These are phyloP conservation scores for Acipenser ruthenus DNA, from an alignment of 2,797 vertebrate species.

Conservation along the genomic window DNA sequence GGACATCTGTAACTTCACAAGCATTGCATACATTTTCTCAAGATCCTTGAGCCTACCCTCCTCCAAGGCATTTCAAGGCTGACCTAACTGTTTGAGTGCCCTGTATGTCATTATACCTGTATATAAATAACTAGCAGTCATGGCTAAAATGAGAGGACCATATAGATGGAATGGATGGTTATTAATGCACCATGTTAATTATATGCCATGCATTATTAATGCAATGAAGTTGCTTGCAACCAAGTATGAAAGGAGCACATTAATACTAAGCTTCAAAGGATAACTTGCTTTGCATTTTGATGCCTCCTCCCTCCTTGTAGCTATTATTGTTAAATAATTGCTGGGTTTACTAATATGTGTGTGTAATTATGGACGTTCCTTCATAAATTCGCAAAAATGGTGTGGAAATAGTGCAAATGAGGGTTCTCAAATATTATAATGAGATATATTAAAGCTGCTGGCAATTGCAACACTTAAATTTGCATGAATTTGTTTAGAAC, in stretches of 20 bases:
- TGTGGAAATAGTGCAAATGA: no score
- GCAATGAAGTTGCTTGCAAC: constrained; percentile 3
- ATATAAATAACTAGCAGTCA: constrained; percentile 5
- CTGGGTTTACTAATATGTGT: not conserved
- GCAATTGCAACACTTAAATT: no score
- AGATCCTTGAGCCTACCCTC: not conserved
- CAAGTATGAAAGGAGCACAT: constrained; percentile 7
- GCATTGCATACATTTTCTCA: no score
- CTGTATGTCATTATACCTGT: not conserved
- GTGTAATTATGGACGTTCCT: no score
- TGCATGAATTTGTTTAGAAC: no score
- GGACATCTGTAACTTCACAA: no score
- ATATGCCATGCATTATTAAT: constrained; percentile 5
- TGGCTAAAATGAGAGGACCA: not conserved
- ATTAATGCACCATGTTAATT: constrained; percentile 10
- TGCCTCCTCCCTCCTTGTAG: not conserved
- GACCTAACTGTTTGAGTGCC: not conserved
- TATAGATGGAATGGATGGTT: not conserved
- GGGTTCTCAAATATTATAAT: no score
- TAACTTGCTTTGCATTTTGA: not conserved
- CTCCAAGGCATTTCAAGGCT: not conserved
- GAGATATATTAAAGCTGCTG: no score
- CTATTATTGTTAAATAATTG: not conserved
- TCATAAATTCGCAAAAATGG: no score
- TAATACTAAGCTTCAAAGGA: constrained; percentile 7